Evolutionary conservation across 2,888 invertebrate species (phyloP).

Genomic region (Stenichneumon culpator): DNA sequence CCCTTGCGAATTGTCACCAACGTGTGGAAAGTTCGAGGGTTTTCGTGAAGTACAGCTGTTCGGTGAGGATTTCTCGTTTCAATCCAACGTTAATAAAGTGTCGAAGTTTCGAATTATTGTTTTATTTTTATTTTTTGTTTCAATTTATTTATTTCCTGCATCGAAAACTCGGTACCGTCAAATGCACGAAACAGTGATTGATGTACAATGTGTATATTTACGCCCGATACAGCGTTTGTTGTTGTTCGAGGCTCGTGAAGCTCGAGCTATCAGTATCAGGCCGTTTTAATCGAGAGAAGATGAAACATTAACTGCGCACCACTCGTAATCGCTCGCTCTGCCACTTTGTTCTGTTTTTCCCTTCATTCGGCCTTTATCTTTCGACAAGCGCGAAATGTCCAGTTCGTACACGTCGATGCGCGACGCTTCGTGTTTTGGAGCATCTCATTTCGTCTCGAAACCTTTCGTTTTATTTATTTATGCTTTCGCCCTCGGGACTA

Average conservation of each 20-base stretch:
- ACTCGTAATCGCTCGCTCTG: conserved; percentile 58
- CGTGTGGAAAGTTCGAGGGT: conserved; percentile 55
- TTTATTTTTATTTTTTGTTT: neutral
- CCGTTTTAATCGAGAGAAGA: conserved; percentile 48
- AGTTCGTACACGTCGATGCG: conserved; percentile 11
- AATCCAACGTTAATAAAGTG: neutral
- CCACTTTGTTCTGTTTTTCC: conserved; percentile 37
- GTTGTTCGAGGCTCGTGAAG: conserved; percentile 23
- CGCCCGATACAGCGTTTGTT: conserved; percentile 54
- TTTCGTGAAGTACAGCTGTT: conserved; percentile 54
- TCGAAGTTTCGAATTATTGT: neutral
- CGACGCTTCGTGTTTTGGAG: conserved; percentile 6
- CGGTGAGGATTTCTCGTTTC: conserved; percentile 17
- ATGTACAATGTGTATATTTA: conserved; percentile 18
- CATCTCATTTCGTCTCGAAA: neutral
- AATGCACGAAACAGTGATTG: neutral
- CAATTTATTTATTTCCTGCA: neutral
- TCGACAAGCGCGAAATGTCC: neutral
- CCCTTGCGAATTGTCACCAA: conserved; percentile 47
- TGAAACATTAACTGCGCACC: conserved; percentile 78
- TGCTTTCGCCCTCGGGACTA: neutral
- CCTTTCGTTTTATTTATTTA: neutral
- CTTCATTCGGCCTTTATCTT: conserved; percentile 21
- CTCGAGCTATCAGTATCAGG: conserved; percentile 47
- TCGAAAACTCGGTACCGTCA: neutral